A percentile compares a stretch with the other conserved stretches of the same genome.
Conservation (phyloP, 2,797 vertebrate genomes). For the Cuniculus paca region DNA sequence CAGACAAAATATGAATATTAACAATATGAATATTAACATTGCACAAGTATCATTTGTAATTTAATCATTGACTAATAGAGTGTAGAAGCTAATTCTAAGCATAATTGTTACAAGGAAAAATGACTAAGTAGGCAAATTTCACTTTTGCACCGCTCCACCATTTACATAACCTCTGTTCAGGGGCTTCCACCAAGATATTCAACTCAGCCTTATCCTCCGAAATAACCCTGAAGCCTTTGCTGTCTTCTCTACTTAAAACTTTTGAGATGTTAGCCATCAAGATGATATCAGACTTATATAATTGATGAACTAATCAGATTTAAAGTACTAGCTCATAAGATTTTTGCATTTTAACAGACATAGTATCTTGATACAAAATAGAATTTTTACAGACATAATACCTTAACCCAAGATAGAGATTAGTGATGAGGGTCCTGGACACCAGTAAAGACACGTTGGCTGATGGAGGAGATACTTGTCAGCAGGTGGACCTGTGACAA, state of each 20-base stretch:
- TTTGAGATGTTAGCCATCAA: neutral
- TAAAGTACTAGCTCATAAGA: neutral
- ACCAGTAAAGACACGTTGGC: neutral
- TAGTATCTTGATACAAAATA: no score
- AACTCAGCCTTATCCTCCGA: slow-evolving; percentile 29
- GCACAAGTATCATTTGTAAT: slow-evolving; percentile 31
- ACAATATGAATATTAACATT: slow-evolving; percentile 60
- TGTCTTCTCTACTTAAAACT: neutral
- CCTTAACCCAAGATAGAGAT: slow-evolving; percentile 39
- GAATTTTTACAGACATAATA: no score
- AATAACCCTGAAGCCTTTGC: neutral
- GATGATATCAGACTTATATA: neutral
- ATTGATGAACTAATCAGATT: slow-evolving; percentile 10
- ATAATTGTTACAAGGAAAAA: slow-evolving; percentile 41
- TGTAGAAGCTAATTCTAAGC: slow-evolving; percentile 51
- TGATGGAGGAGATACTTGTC: neutral
- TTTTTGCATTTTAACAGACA: slow-evolving; percentile 31
- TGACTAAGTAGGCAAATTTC: neutral
- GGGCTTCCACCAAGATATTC: neutral
- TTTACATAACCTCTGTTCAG: neutral
- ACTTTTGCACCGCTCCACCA: neutral
- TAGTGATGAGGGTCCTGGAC: neutral
- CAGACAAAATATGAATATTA: slow-evolving; percentile 70
- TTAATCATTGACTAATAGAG: slow-evolving; percentile 50
- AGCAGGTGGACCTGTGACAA: neutral